A percentile compares a stretch with the other conserved stretches of the same genome.
These are phyloP conservation scores for Callipepla californica DNA, from an alignment of 2,113 vertebrate genomes.

Conservation along the genomic window DNA sequence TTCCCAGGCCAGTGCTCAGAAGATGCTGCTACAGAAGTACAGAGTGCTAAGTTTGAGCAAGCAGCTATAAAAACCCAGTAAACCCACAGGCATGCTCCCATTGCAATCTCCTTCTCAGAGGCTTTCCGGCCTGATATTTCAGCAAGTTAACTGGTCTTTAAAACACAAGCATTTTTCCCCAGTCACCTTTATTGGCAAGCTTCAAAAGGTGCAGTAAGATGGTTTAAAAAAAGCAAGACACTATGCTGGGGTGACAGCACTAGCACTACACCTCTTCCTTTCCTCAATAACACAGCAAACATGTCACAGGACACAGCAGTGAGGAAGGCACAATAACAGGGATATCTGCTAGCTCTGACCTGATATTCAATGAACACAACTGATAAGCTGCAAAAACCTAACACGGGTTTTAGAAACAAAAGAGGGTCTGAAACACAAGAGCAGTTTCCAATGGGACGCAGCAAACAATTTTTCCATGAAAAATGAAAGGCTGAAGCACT, in stretches of 20 bases:
- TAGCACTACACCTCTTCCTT: neutral
- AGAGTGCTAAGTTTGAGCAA: neutral
- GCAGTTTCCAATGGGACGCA: neutral
- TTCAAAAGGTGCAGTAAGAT: neutral
- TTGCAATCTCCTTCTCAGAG: neutral
- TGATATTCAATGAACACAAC: neutral
- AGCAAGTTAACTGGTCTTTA: neutral
- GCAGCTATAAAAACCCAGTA: slow-evolving; percentile 23
- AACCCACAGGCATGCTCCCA: neutral
- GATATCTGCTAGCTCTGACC: neutral
- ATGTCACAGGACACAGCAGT: neutral
- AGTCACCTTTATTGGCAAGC: neutral
- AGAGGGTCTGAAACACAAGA: neutral
- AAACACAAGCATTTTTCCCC: neutral
- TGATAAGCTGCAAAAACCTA: neutral
- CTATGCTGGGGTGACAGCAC: neutral
- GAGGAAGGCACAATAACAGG: neutral
- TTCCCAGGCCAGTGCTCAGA: neutral
- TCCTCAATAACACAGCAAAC: neutral
- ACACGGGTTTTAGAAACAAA: neutral
- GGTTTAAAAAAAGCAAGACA: neutral
- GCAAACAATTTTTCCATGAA: neutral
- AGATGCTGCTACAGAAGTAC: slow-evolving; percentile 21
- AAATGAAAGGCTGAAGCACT: neutral
- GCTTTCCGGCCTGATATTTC: neutral